Evolutionary conservation across 2,888 invertebrate species (phyloP).

Genomic region (Anthrax anthrax): DNA sequence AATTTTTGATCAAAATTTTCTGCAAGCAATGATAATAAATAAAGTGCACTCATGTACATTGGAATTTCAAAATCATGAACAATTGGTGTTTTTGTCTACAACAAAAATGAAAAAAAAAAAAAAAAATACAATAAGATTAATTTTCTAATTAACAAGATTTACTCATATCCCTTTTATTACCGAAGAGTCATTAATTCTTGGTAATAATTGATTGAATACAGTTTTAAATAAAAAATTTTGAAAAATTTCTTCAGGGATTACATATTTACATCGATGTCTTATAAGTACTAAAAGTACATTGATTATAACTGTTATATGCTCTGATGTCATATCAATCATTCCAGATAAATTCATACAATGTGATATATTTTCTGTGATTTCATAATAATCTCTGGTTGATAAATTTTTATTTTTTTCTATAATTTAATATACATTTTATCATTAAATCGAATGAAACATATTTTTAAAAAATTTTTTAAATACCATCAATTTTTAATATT

Average conservation of each 20-base stretch:
- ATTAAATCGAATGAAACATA: no score
- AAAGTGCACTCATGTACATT: conserved; percentile 5
- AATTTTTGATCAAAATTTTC: not conserved
- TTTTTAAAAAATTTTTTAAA: no score
- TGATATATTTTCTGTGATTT: conserved; percentile 2
- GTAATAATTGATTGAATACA: not conserved
- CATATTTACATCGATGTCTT: not conserved
- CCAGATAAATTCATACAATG: conserved; percentile 1
- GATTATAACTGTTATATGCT: conserved; percentile 5
- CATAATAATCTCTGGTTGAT: not conserved
- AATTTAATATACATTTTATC: no score
- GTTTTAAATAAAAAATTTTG: not conserved
- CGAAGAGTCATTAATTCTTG: not conserved
- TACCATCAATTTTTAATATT: conserved; percentile 2
- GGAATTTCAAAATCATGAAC: conserved; percentile 1
- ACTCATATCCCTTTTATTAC: not conserved
- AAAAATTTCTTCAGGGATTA: not conserved
- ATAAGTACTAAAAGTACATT: conserved; percentile 5
- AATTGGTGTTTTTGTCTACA: not conserved
- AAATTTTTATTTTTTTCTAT: not conserved
- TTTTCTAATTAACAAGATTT: no score
- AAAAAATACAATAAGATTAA: no score
- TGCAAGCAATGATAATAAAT: not conserved
- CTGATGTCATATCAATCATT: conserved; percentile 2
- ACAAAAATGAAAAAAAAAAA: not conserved